These are phyloP conservation scores for Lamellibrachia luymesi DNA, from an alignment of 1,140 invertebrate species.

Conservation along the genomic window DNA sequence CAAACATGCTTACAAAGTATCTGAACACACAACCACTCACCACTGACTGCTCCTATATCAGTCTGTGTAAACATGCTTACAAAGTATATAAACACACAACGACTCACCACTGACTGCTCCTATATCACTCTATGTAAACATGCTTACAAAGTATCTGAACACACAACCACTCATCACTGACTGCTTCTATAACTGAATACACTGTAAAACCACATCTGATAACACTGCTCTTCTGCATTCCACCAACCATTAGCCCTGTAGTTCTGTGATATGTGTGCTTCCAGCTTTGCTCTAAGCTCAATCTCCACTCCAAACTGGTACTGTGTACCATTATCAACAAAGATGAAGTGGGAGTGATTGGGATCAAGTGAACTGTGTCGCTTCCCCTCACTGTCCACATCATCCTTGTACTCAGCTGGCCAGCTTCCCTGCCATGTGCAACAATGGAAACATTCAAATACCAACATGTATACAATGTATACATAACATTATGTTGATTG, in stretches of 20 bases:
- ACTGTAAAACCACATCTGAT: not conserved
- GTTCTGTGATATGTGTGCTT: constrained; percentile 39
- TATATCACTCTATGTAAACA: too few species aligned
- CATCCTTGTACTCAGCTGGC: constrained; percentile 45
- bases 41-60: not conserved
- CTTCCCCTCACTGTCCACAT: constrained; percentile 22
- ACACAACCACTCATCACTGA: not conserved
- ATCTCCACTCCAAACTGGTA: constrained; percentile 52
- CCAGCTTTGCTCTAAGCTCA: constrained; percentile 47
- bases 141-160: too few species aligned
- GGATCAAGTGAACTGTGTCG: constrained; percentile 53
- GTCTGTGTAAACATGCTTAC: too few species aligned
- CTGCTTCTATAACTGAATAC: not conserved
- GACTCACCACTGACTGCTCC: too few species aligned
- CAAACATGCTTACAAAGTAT: too few species aligned
- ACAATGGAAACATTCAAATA: too few species aligned
- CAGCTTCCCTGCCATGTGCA: constrained; percentile 33
- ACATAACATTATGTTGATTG: not conserved
- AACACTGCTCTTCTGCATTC: not conserved
- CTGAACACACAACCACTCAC: not conserved
- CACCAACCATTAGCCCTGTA: not conserved
- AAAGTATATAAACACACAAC: too few species aligned
- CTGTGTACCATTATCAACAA: constrained; percentile 58
- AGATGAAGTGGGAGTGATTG: constrained; percentile 60
- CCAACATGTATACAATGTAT: not conserved